Evolutionary conservation across 1,140 invertebrate genomes (phyloP), one percentile per base, ranked within the genome.

Genomic region (Spodoptera frugiperda): DNA sequence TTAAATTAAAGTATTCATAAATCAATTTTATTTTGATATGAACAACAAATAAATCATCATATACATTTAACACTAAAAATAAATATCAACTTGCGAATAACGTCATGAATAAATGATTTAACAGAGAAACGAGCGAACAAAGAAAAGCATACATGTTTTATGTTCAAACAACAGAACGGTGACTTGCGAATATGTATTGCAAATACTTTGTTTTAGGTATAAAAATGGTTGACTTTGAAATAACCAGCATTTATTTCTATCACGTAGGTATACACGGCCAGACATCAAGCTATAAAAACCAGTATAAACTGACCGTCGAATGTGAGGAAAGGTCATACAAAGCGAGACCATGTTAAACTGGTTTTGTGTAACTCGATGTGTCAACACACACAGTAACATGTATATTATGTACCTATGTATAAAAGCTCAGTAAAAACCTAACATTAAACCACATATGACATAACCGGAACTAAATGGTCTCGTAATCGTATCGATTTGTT

Each of bases 401-500:
- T 15, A 33, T 30, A 33, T n/a, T 10, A 70, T 39, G 33, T 39
- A 39, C n/a, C n/a, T 39, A 8, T 39, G 9, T 46, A 33, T 70
- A 30, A 33, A 3, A 30, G 21, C 8, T 33, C 30, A 53, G 4
- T 61, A 44, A 48, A 57, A 57, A 48, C 53, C 14, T 12, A 55
- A 9, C 49, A 59, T 14, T 9, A 63, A 33, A 49, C 71, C 55
- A 73, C 71, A 61, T 73, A 49, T 73, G 54, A 73, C 53, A 25
- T 61, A 73, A 73, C 54, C 71, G 71, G 71, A 73, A 73, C 55
- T 61, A 33, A 73, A 73, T 55, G 55, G 10, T 73, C 55, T 61
- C 44, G 71, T 73, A 59, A 59, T 73, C 25, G 15, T 14, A 25
- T 19, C 39, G 19, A 57, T 73, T 55, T 12, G 33, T 17, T 63